Conservation (phyloP, 2,113 vertebrate species). For the Psophia crepitans region DNA sequence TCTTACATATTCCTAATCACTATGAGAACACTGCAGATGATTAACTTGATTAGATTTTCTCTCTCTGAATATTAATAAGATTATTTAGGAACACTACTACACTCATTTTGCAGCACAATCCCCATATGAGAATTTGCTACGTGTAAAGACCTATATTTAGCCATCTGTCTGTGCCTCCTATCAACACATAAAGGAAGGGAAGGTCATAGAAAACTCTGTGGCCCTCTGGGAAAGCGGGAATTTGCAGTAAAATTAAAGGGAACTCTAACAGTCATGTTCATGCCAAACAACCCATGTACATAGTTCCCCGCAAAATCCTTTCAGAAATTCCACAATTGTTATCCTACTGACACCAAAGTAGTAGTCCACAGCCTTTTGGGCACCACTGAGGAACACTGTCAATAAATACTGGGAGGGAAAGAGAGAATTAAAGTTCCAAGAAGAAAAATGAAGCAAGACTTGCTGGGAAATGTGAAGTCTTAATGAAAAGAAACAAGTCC, state of each 20-base stretch:
- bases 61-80: slow-evolving; percentile 31
- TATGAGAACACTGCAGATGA: slow-evolving; percentile 3
- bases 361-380: neutral
- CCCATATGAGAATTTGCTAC: neutral
- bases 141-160: slow-evolving; percentile 6
- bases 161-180: neutral
- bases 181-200: neutral
- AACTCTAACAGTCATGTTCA: neutral
- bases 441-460: neutral
- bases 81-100: neutral
- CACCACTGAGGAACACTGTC: neutral
- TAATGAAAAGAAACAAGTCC: neutral
- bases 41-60: slow-evolving; percentile 9
- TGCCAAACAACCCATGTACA: neutral
- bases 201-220: neutral
- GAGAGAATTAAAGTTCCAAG: neutral
- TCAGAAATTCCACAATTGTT: neutral
- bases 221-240: neutral
- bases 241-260: neutral
- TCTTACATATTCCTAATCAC: neutral
- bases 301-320: neutral
- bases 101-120: neutral
- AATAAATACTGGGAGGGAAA: neutral
- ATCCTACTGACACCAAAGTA: neutral
- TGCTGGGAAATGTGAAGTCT: neutral